Percentiles rank a stretch among this genome's conserved stretches.
phyloP scores from a whole-genome alignment of 2,888 invertebrate genomes.

The Macaria notata region DNA sequence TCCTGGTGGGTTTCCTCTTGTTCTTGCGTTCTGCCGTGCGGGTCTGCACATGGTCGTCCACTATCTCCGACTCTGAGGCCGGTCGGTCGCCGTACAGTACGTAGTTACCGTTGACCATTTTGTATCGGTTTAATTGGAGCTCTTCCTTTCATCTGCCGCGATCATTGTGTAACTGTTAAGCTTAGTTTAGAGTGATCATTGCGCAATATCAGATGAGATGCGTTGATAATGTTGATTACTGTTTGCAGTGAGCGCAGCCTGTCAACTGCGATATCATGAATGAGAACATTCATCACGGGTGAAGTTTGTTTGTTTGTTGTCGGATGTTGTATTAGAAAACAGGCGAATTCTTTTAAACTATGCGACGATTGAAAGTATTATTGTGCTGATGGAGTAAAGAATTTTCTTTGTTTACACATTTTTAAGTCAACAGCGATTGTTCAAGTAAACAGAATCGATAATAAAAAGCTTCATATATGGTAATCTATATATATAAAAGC shows the following conservation, averaged over 20 bases:
- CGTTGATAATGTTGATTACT: conserved; percentile 31
- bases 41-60: conserved; percentile 69
- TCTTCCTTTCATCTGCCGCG: conserved; percentile 37
- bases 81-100: conserved; percentile 72
- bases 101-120: conserved; percentile 79
- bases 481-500: too few relatives aligned
- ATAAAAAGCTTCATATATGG: too few relatives aligned
- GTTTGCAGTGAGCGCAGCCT: conserved; percentile 32
- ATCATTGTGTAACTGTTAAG: conserved; percentile 44
- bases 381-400: conserved; percentile 31
- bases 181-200: conserved; percentile 35
- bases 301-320: conserved; percentile 70
- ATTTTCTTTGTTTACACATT: conserved; percentile 31
- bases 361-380: conserved; percentile 50
- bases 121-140: conserved; percentile 32
- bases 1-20: conserved; percentile 60
- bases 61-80: conserved; percentile 69
- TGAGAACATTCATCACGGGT: conserved; percentile 47
- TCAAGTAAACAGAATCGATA: too few relatives aligned
- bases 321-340: conserved; percentile 47
- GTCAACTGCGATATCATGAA: conserved; percentile 46
- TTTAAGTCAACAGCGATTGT: background rate
- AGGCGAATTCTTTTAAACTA: conserved; percentile 60
- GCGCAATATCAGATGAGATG: conserved; percentile 29
- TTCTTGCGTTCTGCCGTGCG: conserved; percentile 62